A percentile compares a stretch with the other conserved stretches of the same genome.
These are phyloP conservation scores for Chlorocebus sabaeus DNA, from an alignment of 2,113 vertebrate genomes.

Conservation along the genomic window DNA sequence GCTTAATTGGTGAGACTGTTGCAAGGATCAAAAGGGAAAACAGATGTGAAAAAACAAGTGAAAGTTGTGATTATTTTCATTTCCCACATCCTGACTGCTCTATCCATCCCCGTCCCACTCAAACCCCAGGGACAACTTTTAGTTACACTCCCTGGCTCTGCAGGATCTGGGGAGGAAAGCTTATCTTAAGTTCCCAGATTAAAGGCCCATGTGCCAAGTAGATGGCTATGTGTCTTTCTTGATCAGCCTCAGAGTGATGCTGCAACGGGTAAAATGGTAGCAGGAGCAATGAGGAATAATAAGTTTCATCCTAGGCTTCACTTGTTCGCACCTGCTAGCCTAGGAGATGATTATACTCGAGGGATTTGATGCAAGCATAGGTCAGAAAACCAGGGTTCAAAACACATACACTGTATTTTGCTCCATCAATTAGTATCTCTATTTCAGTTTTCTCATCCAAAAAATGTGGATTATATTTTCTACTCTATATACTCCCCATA, in stretches of 20 bases:
- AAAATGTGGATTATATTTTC: not conserved
- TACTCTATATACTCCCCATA: not conserved
- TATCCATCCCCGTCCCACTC: not conserved
- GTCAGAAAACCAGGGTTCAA: not conserved
- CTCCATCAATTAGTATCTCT: not conserved
- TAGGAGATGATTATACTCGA: not conserved
- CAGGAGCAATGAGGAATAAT: not conserved
- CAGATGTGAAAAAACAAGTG: not conserved
- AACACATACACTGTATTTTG: not conserved
- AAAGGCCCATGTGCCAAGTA: not conserved
- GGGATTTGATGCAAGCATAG: not conserved
- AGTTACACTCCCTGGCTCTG: not conserved
- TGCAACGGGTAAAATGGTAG: not conserved
- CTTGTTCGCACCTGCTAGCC: not conserved
- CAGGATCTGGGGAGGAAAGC: not conserved
- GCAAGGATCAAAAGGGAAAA: not conserved
- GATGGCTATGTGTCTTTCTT: not conserved
- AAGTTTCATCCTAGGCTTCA: not conserved
- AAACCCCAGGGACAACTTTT: not conserved
- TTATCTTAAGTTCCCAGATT: not conserved
- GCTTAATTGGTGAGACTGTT: not conserved
- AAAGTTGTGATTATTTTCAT: not conserved
- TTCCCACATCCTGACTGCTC: not conserved
- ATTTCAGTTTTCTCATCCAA: not conserved
- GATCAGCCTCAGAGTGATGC: not conserved